A percentile compares a stretch with the other conserved stretches of the same genome.
phyloP scores from a whole-genome alignment of 2,113 vertebrate genomes.

The Crotalus horridus region DNA sequence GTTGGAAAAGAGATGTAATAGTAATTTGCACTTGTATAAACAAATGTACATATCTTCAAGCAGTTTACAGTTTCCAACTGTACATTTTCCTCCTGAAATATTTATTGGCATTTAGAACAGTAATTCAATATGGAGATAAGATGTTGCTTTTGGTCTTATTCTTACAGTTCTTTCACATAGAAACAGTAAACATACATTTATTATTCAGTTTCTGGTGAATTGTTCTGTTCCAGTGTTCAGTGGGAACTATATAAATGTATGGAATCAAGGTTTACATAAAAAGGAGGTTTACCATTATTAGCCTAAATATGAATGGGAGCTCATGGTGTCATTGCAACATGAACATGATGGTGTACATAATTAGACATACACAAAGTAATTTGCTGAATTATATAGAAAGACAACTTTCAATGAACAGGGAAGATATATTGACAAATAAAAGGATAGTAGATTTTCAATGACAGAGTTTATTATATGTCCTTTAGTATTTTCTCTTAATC shows the following conservation, averaged over 20 bases:
- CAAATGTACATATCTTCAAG: conserved; percentile 32
- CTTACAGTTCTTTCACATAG: conserved; percentile 1
- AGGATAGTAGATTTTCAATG: not conserved
- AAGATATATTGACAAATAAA: not conserved
- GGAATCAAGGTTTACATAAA: not conserved
- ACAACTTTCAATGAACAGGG: not conserved
- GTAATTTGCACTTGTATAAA: conserved; percentile 31
- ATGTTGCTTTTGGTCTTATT: not conserved
- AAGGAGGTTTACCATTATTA: not conserved
- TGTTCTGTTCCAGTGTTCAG: conserved; percentile 12
- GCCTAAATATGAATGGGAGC: not conserved
- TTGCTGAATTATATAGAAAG: not conserved
- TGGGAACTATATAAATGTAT: not conserved
- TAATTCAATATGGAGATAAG: conserved; percentile 23
- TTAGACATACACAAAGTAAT: not conserved
- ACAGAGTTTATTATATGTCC: not conserved
- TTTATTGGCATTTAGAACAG: conserved; percentile 29
- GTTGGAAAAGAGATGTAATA: conserved; percentile 50
- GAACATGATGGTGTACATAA: not conserved
- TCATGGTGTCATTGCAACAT: not conserved
- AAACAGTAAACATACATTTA: not conserved
- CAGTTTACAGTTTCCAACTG: conserved; percentile 37
- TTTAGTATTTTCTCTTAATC: not conserved
- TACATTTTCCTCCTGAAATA: conserved; percentile 30
- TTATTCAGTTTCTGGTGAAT: conserved; percentile 8